Conservation (phyloP, 2,797 vertebrate species). For the Mus caroli region DNA sequence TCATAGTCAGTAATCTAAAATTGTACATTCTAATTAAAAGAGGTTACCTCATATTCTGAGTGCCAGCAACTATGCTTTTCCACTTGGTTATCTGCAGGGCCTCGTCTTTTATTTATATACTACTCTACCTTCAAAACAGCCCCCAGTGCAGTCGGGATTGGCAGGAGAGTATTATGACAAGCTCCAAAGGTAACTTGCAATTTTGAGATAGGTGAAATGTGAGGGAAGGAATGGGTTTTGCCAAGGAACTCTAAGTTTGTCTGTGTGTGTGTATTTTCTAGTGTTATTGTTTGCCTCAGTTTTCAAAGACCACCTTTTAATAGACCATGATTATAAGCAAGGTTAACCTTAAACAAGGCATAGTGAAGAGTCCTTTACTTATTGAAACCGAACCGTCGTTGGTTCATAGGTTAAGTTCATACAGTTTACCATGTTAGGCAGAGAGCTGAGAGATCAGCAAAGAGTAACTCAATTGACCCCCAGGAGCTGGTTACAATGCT, state of each 20-base stretch:
- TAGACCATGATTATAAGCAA: background rate
- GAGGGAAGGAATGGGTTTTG: background rate
- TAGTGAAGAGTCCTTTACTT: background rate
- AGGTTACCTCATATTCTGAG: constrained; percentile 45
- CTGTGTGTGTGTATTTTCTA: background rate
- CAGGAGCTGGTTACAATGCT: background rate
- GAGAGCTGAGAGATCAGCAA: constrained; percentile 53
- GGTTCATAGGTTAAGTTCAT: background rate
- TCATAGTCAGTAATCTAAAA: constrained; percentile 61
- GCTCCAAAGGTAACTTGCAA: background rate
- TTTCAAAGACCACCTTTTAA: constrained; percentile 8
- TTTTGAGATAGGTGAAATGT: background rate
- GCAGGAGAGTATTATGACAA: background rate
- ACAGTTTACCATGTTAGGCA: constrained; percentile 43
- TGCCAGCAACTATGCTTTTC: constrained; percentile 53
- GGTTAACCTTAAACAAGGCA: background rate
- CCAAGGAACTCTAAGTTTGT: background rate
- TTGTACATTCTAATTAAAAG: constrained; percentile 73
- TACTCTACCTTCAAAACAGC: constrained; percentile 61
- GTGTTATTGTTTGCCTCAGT: constrained; percentile 17
- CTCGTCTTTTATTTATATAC: constrained; percentile 69
- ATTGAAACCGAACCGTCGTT: constrained; percentile 41
- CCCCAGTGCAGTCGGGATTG: constrained; percentile 36
- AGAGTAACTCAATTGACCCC: background rate
- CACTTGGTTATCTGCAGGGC: constrained; percentile 58